Evolutionary conservation across 2,113 vertebrate genomes (phyloP).

Genomic region (Pseudopipra pipra): DNA sequence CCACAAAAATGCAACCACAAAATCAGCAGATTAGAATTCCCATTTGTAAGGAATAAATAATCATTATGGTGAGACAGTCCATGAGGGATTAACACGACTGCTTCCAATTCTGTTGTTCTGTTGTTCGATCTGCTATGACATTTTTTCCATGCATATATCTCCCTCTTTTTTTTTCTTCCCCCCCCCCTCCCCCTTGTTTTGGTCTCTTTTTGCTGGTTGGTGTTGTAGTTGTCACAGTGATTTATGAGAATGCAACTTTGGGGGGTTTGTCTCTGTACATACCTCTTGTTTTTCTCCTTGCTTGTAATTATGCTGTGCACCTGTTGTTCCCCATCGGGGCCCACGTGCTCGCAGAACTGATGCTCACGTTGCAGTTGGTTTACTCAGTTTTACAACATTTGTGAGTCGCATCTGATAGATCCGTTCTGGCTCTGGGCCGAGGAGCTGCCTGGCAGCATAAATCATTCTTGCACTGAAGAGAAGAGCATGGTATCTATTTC

Average conservation of each 20-base stretch:
- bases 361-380: background rate
- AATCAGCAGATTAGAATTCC: slow-evolving; percentile 69
- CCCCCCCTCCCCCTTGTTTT: no score
- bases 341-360: background rate
- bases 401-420: slow-evolving; percentile 5
- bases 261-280: background rate
- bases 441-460: slow-evolving; percentile 48
- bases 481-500: slow-evolving; percentile 30
- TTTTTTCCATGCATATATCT: background rate
- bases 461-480: slow-evolving; percentile 48
- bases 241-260: slow-evolving; percentile 16
- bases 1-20: slow-evolving; percentile 65
- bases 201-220: background rate
- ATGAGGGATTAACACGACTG: slow-evolving; percentile 42
- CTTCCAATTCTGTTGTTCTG: slow-evolving; percentile 45
- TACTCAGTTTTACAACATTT: slow-evolving; percentile 31
- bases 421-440: background rate
- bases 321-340: slow-evolving; percentile 22
- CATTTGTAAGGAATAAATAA: slow-evolving; percentile 70
- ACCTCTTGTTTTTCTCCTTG: slow-evolving; percentile 22
- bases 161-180: background rate
- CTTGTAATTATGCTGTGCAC: slow-evolving; percentile 32
- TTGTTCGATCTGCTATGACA: background rate
- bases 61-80: slow-evolving; percentile 51
- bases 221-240: slow-evolving; percentile 27